phyloP scores from a whole-genome alignment of 2,113 vertebrate species.

The Tor tambroides region DNA sequence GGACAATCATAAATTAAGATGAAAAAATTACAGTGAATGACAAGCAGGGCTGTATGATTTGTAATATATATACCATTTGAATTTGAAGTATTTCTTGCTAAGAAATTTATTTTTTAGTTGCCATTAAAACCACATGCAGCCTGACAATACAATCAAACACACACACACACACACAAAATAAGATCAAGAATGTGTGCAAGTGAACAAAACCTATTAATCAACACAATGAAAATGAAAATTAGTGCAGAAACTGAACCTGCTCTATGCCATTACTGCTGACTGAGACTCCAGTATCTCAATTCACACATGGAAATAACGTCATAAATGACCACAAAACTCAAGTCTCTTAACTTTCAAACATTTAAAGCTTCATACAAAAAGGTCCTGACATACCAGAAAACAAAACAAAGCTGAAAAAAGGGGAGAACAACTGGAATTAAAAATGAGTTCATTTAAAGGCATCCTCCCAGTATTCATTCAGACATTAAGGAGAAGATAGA shows the following conservation, averaged over 20 bases:
- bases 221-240: constrained; percentile 35
- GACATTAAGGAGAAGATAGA: constrained; percentile 16
- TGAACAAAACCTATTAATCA: constrained; percentile 15
- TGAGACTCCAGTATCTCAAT: neutral
- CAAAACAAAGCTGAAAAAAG: constrained; percentile 14
- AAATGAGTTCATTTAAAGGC: neutral
- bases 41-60: constrained; percentile 29
- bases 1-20: constrained; percentile 52
- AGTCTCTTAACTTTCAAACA: constrained; percentile 4
- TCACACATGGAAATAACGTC: constrained; percentile 8
- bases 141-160: neutral
- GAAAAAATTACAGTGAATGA: constrained; percentile 59
- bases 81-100: neutral
- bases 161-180: neutral
- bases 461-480: neutral
- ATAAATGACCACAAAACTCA: neutral
- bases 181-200: constrained; percentile 41
- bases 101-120: neutral
- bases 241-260: constrained; percentile 32
- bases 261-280: constrained; percentile 4
- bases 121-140: constrained; percentile 22
- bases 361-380: constrained; percentile 27
- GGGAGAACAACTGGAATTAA: neutral
- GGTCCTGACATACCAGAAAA: neutral
- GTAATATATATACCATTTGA: neutral